Base-by-base conservation (phyloP, 1,140 invertebrate genomes). In the Drosophila busckii region DNA sequence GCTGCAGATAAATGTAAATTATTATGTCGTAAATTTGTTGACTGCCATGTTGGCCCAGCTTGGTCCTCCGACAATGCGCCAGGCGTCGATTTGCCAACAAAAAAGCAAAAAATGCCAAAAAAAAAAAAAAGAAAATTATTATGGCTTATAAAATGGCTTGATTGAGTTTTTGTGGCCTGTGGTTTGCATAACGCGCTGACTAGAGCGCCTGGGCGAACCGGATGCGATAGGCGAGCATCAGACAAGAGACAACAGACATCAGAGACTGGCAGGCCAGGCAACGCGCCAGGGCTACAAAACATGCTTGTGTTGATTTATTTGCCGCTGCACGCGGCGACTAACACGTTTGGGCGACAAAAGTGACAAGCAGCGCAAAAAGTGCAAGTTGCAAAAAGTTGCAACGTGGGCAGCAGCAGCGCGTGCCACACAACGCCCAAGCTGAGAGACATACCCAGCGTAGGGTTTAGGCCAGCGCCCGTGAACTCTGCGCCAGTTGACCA, bases 1-100 rank as follows among this genome's bases (percentile, higher is more conserved):
- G 71, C 73, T 52, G 76, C 71, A 85, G 82, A 85, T 85, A 85
- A 85, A 85, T 85, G 82, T 85, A 85, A 85, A 85, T 85, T 85
- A 85, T 85, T 85, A 85, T 85, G 82, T 85, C 82, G 82, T 85
- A 85, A 85, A 85, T 85, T 85, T 85, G 82, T 85, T 82, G 82
- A 82, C 82, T 85, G 82, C 82, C 82, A 85, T 85, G 82, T 85
- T 85, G 70, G 78, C 48, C 60, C 28, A 64, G 60, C 71, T 68
- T 45, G 67, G 53, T 67, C 56, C 53, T 62, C 58, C 64, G 52
- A 67, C 62, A 63, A 54, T 70, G 50, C 65, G 55, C 68, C 31
- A 46, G 12, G 16, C 44, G 29, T 40, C 41, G 48, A 45, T 56
- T 62, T 67, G 63, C 63, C 65, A 53, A 59, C 12, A 45, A 34